phyloP scores from a whole-genome alignment of 1,140 invertebrate species.

The Papilio helenus region DNA sequence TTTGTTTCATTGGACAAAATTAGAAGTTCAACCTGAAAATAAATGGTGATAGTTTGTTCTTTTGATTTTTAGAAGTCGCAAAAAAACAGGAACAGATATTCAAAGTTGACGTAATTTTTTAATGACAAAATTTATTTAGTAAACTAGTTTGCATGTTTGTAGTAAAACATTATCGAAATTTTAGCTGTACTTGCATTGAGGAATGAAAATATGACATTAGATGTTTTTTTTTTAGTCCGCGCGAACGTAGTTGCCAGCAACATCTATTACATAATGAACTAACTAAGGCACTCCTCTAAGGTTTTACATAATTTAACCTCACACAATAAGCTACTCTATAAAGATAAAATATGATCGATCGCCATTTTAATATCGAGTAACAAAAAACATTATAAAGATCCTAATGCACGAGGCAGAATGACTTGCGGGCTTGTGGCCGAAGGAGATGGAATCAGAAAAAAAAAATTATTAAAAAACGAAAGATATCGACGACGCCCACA shows the following conservation, averaged over 20 bases:
- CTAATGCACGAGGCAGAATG: slow-evolving; percentile 35
- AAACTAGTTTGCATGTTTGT: too few relatives aligned
- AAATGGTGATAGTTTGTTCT: neutral
- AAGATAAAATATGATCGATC: slow-evolving; percentile 38
- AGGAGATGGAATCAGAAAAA: slow-evolving; percentile 28
- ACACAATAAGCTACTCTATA: too few relatives aligned
- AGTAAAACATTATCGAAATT: too few relatives aligned
- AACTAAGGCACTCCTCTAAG: too few relatives aligned
- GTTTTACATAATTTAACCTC: too few relatives aligned
- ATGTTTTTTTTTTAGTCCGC: too few relatives aligned
- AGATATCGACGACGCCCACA: slow-evolving; percentile 59
- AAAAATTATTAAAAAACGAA: slow-evolving; percentile 35
- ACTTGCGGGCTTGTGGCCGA: slow-evolving; percentile 29
- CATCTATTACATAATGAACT: too few relatives aligned
- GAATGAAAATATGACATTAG: neutral
- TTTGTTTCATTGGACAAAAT: neutral
- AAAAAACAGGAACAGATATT: too few relatives aligned
- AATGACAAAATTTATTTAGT: neutral
- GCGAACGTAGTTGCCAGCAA: too few relatives aligned
- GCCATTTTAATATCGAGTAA: slow-evolving; percentile 27
- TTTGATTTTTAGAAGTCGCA: neutral
- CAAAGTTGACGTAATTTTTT: neutral
- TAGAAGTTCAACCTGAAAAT: neutral
- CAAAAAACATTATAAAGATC: slow-evolving; percentile 14
- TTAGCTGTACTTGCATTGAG: too few relatives aligned